Percentiles rank a stretch among this genome's conserved stretches.
Conservation (phyloP, 2,888 invertebrate species). For the Pammene aurita region DNA sequence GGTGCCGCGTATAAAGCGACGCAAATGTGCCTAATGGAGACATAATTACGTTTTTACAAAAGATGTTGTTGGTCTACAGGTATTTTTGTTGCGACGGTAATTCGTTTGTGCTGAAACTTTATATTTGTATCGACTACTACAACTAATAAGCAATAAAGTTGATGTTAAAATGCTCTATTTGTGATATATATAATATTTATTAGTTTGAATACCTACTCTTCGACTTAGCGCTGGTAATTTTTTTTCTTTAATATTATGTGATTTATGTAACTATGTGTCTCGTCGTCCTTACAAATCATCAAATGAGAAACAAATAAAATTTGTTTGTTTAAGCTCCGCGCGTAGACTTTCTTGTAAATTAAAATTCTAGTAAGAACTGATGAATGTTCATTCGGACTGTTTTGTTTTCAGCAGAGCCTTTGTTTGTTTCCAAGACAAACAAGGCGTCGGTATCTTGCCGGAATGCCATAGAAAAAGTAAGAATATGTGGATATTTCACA, state of each 20-base stretch:
- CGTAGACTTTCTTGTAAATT: constrained; percentile 28
- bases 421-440: constrained; percentile 27
- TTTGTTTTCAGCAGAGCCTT: constrained; percentile 34
- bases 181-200: no score
- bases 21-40: constrained; percentile 38
- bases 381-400: constrained; percentile 30
- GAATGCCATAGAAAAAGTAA: constrained; percentile 25
- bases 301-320: constrained; percentile 20
- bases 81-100: constrained; percentile 22
- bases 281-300: not conserved
- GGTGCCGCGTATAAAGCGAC: constrained; percentile 14
- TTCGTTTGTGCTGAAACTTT: not conserved
- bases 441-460: constrained; percentile 16
- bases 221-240: no score
- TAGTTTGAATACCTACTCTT: not conserved
- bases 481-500: constrained; percentile 35
- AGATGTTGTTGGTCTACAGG: constrained; percentile 30
- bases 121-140: not conserved
- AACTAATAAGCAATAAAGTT: not conserved
- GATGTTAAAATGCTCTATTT: no score
- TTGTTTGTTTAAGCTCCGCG: constrained; percentile 12
- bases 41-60: constrained; percentile 36
- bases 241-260: not conserved
- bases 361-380: constrained; percentile 12
- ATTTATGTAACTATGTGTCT: not conserved